phyloP scores from a whole-genome alignment of 2,797 vertebrate genomes.

The Eulemur coronatus region DNA sequence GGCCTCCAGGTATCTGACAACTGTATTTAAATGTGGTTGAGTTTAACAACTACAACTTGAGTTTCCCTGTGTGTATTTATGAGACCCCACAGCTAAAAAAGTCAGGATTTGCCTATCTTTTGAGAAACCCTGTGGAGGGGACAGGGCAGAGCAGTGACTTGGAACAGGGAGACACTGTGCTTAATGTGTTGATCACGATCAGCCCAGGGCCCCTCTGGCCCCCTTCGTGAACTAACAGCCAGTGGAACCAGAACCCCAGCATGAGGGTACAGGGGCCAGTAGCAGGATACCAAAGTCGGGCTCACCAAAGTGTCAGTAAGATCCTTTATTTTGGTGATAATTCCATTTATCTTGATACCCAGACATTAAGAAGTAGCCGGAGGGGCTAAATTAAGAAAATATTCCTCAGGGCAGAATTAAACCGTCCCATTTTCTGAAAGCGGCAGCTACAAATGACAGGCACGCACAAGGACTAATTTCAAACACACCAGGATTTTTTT shows the following conservation, averaged over 20 bases:
- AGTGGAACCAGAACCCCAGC: not conserved
- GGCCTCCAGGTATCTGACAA: not conserved
- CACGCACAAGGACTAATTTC: not conserved
- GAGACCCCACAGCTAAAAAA: not conserved
- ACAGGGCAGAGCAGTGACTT: not conserved
- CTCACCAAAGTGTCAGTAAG: not conserved
- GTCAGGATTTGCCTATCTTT: not conserved
- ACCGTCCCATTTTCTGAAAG: conserved; percentile 8
- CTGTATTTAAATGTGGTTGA: not conserved
- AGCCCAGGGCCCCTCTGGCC: not conserved
- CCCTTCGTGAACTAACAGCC: not conserved
- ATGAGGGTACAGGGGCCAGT: not conserved
- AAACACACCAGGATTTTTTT: conserved; percentile 35
- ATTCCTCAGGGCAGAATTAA: not conserved
- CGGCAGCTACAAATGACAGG: not conserved
- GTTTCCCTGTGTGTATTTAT: not conserved
- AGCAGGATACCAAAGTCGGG: not conserved
- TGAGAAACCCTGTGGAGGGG: not conserved
- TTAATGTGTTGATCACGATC: too few relatives aligned
- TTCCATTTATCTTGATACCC: not conserved
- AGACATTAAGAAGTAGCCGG: not conserved
- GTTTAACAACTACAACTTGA: not conserved
- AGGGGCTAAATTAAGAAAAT: not conserved
- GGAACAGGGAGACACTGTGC: not conserved
- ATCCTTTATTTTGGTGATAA: not conserved